Evolutionary conservation across 2,888 invertebrate genomes (phyloP), one percentile per base, ranked within the genome.

Genomic region (Pyralis farinalis): DNA sequence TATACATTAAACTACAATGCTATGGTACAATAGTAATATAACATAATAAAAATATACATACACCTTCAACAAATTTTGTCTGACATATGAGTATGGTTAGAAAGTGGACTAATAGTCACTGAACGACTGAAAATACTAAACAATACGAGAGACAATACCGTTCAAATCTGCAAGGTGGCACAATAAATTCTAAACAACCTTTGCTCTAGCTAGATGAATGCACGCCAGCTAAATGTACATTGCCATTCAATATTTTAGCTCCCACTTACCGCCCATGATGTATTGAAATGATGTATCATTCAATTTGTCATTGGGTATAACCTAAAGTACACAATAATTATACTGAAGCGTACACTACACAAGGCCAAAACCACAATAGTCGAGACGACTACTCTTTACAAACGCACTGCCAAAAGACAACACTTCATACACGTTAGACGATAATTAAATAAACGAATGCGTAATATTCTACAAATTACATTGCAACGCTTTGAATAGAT

Each of bases 241-340:
- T 40, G 21, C 22, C 22, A 12, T 7, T 12, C 25, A 28, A 43
- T 37, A 39, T 31, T 22, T 39, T 30, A 16, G 38, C 50, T 41
- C 54, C 43, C 49, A 83, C 84, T 85, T 85, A 84, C 85, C 83
- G 58, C 79, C 81, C 78, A 85, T 84, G 54, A 52, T 59, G 70
- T 57, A 57, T 57, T 58, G 53, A 58, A 65, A 64, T 51, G 71
- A 49, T 58, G 64, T 56, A 63, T 40, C 47, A 51, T 60, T 71
- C 63, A 74, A 71, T 62, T 64, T 58, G 67, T 58, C 68, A 73
- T 75, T 55, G 57, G 49, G 58, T 63, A 55, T 66, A 62, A 61
- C 53, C 51, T 57, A 54, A 52, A 53, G 57, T 54, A 50, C 55
- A 61, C 49, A 62, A 51, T 60, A 48, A 58, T 59, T 62, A 60